Evolutionary conservation across 2,113 vertebrate species (phyloP).

Genomic region (Coptodon bakossiorum): DNA sequence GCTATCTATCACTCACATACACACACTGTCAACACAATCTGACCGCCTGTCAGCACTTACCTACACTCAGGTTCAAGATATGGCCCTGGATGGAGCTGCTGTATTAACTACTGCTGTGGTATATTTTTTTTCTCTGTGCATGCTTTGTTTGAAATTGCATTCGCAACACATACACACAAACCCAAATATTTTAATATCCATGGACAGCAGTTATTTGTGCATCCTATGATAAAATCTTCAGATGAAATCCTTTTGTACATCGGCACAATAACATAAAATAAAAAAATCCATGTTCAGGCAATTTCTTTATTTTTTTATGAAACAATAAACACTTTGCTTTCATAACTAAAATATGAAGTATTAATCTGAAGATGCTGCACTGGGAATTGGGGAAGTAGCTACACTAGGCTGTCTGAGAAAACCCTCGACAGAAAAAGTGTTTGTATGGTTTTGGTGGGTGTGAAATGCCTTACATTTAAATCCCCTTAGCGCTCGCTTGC

Average conservation of each 20-base stretch:
- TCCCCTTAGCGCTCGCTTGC: background rate
- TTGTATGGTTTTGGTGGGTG: constrained; percentile 21
- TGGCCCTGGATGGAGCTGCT: background rate
- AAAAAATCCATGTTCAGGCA: background rate
- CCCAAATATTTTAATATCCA: background rate
- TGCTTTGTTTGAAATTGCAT: background rate
- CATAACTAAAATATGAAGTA: constrained; percentile 31
- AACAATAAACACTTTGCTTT: constrained; percentile 5
- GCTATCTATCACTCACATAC: constrained; percentile 48
- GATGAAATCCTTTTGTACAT: background rate
- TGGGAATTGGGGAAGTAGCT: background rate
- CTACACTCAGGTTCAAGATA: constrained; percentile 28
- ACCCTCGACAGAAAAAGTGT: background rate
- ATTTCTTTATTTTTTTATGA: background rate
- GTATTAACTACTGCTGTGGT: background rate
- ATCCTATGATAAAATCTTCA: background rate
- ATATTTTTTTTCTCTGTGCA: background rate
- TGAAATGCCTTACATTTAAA: constrained; percentile 32
- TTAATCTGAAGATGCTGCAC: constrained; percentile 12
- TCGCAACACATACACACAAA: background rate
- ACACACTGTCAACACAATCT: constrained; percentile 38
- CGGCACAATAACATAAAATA: background rate
- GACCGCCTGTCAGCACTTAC: constrained; percentile 47
- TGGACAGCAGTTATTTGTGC: background rate
- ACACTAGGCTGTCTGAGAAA: background rate